Percentiles rank a stretch among this genome's conserved stretches.
phyloP scores from a whole-genome alignment of 2,888 invertebrate species.

The Dryococelus australis region DNA sequence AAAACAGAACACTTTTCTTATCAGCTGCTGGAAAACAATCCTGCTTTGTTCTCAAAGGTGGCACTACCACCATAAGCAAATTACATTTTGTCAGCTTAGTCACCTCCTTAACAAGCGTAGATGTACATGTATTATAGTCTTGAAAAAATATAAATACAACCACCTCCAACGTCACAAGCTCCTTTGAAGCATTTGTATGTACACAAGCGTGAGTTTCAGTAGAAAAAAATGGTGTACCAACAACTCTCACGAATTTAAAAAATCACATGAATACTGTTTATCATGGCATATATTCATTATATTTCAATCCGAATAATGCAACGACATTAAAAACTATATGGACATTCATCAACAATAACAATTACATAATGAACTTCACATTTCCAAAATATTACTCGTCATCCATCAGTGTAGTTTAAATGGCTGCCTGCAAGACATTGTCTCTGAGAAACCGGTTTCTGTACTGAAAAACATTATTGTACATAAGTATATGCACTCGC shows the following conservation, averaged over 20 bases:
- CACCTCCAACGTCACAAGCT: background rate
- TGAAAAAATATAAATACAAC: background rate
- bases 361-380: slow-evolving; percentile 17
- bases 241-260: background rate
- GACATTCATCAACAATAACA: slow-evolving; percentile 42
- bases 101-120: background rate
- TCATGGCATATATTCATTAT: background rate
- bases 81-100: background rate
- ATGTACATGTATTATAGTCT: background rate
- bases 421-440: background rate
- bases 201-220: background rate
- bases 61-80: background rate
- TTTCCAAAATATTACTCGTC: background rate
- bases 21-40: background rate
- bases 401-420: slow-evolving; percentile 11
- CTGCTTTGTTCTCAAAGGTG: background rate
- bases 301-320: slow-evolving; percentile 25
- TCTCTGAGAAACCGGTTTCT: no score
- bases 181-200: background rate
- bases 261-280: background rate
- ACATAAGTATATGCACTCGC: no score
- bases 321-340: slow-evolving; percentile 42
- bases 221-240: slow-evolving; percentile 16
- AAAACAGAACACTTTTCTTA: background rate
- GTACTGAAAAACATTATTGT: no score